These are phyloP conservation scores for Drosophila nikananu DNA, from an alignment of 1,140 invertebrate genomes.

Conservation along the genomic window DNA sequence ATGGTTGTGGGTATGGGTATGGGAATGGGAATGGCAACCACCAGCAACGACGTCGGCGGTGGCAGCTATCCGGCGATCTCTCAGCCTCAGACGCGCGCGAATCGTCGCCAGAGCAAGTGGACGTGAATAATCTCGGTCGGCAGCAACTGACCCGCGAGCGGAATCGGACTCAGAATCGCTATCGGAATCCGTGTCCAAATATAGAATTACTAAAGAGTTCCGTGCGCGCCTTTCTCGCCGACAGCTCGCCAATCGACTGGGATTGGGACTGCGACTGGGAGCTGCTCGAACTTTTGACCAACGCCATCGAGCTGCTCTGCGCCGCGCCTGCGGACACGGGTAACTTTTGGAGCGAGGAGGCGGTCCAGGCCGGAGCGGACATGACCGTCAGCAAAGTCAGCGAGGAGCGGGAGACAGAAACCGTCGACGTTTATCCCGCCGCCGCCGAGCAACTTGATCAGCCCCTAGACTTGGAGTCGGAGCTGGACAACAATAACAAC, in stretches of 20 bases:
- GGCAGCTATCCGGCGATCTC: conserved; percentile 30
- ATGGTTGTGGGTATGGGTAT: conserved; percentile 27
- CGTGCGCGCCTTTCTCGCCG: conserved; percentile 53
- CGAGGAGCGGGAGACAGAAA: conserved; percentile 69
- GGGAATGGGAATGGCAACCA: conserved; percentile 48
- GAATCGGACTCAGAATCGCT: conserved; percentile 23
- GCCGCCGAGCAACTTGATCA: conserved; percentile 55
- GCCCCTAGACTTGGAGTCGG: conserved; percentile 18
- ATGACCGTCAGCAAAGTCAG: conserved; percentile 73
- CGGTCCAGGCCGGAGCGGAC: conserved; percentile 30
- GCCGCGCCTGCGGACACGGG: conserved; percentile 49
- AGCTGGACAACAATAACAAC: conserved; percentile 55
- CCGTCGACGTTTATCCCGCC: conserved; percentile 54
- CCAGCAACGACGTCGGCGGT: conserved; percentile 21
- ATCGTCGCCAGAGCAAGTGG: conserved; percentile 77
- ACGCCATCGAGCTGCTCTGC: conserved; percentile 57
- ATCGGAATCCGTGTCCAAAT: conserved; percentile 44
- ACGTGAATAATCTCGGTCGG: conserved; percentile 30
- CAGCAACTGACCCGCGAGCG: conserved; percentile 45
- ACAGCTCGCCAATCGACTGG: conserved; percentile 17
- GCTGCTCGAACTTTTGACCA: conserved; percentile 58
- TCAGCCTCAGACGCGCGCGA: conserved; percentile 84
- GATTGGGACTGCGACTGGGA: conserved; percentile 49
- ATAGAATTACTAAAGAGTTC: conserved; percentile 67
- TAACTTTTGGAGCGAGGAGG: conserved; percentile 53